Evolutionary conservation across 92 coral and sea anemone species (phyloP).

Genomic region (Desmophyllum pertusum): DNA sequence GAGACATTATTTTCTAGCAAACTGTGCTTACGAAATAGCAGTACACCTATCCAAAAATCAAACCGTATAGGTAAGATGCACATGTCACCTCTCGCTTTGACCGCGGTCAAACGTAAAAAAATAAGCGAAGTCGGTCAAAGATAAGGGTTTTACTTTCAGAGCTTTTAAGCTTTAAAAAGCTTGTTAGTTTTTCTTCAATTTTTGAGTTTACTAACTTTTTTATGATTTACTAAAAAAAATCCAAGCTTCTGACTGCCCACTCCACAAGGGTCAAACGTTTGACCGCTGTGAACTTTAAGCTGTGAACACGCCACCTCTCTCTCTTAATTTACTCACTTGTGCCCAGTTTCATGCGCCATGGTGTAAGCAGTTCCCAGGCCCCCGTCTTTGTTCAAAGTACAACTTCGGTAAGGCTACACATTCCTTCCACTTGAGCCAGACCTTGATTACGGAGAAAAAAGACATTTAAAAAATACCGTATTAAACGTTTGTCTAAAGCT

Average conservation of each 20-base stretch:
- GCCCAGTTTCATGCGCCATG: slow-evolving; percentile 79
- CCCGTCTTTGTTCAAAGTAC: slow-evolving; percentile 61
- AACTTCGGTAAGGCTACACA: slow-evolving; percentile 65
- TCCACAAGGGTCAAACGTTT: too few relatives aligned
- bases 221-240: too few relatives aligned
- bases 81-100: too few relatives aligned
- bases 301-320: background rate
- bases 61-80: too few relatives aligned
- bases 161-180: too few relatives aligned
- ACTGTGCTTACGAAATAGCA: background rate
- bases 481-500: background rate
- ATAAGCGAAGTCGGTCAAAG: too few relatives aligned
- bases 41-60: background rate
- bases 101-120: too few relatives aligned
- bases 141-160: too few relatives aligned
- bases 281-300: background rate
- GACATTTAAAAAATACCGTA: background rate
- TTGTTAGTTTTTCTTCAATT: too few relatives aligned
- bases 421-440: slow-evolving; percentile 69
- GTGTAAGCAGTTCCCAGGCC: slow-evolving; percentile 79
- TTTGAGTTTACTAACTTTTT: too few relatives aligned
- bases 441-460: slow-evolving; percentile 37
- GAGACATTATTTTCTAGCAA: too few relatives aligned
- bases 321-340: slow-evolving; percentile 58
- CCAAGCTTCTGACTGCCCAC: too few relatives aligned